These are phyloP conservation scores for Cyanocitta stelleri DNA, from an alignment of 2,113 vertebrate species.

Conservation along the genomic window DNA sequence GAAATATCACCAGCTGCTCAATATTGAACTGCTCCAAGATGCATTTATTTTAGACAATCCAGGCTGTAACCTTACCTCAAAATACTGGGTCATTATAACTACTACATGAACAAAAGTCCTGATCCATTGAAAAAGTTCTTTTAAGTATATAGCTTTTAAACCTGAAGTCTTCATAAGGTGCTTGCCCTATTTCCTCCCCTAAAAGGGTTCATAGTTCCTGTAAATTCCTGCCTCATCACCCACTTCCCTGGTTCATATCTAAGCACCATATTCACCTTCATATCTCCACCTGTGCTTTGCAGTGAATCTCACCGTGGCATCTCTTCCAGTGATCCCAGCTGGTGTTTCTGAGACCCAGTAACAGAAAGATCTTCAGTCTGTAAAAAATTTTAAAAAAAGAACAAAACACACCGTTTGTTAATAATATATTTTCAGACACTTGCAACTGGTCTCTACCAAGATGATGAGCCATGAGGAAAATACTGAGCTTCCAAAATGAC, in stretches of 20 bases:
- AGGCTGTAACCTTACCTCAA: neutral
- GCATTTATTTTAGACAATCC: neutral
- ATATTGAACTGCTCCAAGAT: neutral
- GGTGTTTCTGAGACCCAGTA: neutral
- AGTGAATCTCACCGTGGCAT: neutral
- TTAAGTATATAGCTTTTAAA: neutral
- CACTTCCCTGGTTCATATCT: neutral
- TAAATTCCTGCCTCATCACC: neutral
- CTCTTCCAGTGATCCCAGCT: neutral
- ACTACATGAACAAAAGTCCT: neutral
- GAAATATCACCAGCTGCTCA: neutral
- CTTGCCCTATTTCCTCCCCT: neutral
- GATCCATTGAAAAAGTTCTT: neutral
- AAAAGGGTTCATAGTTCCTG: neutral
- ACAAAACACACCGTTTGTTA: neutral
- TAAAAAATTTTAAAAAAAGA: neutral
- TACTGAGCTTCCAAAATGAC: neutral
- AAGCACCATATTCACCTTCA: neutral
- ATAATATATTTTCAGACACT: neutral
- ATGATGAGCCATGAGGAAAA: neutral
- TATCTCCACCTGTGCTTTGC: neutral
- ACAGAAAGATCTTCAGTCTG: neutral
- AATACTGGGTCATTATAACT: neutral
- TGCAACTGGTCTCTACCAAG: neutral
- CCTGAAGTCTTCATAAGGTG: neutral